Conservation (phyloP, 2,113 vertebrate genomes). For the Propithecus coquereli region DNA sequence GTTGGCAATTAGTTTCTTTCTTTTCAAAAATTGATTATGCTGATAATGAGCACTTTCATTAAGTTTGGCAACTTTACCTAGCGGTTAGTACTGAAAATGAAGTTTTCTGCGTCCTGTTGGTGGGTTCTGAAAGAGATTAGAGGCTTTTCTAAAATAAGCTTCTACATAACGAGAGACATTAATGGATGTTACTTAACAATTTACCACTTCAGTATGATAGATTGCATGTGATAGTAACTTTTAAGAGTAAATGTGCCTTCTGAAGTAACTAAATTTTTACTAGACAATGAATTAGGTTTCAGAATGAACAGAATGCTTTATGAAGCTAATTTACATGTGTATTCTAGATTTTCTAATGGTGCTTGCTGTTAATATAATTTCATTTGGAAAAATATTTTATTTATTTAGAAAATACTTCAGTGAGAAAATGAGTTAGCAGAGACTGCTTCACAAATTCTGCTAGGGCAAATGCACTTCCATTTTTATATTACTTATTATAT, state of each 20-base stretch:
- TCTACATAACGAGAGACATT: not conserved
- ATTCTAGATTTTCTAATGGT: not conserved
- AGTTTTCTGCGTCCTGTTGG: not conserved
- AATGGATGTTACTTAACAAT: not conserved
- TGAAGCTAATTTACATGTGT: not conserved
- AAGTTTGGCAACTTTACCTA: not conserved
- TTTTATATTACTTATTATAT: not conserved
- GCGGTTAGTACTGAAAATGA: not conserved
- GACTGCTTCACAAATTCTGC: not conserved
- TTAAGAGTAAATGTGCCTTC: not conserved
- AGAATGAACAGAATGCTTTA: not conserved
- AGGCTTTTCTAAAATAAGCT: not conserved
- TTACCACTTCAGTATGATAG: not conserved
- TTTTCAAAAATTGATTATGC: constrained; percentile 17
- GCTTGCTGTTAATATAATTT: not conserved
- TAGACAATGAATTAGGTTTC: not conserved
- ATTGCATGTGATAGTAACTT: not conserved
- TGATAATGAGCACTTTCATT: not conserved
- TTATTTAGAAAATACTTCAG: constrained; percentile 20
- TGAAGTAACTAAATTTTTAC: not conserved
- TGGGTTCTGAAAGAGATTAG: not conserved
- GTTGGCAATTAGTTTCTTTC: constrained; percentile 4
- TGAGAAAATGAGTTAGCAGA: not conserved
- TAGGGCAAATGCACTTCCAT: not conserved
- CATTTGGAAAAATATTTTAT: not conserved